A percentile compares a stretch with the other conserved stretches of the same genome.
Conservation (phyloP, 2,113 vertebrate species). For the Mesembrinibis cayennensis region DNA sequence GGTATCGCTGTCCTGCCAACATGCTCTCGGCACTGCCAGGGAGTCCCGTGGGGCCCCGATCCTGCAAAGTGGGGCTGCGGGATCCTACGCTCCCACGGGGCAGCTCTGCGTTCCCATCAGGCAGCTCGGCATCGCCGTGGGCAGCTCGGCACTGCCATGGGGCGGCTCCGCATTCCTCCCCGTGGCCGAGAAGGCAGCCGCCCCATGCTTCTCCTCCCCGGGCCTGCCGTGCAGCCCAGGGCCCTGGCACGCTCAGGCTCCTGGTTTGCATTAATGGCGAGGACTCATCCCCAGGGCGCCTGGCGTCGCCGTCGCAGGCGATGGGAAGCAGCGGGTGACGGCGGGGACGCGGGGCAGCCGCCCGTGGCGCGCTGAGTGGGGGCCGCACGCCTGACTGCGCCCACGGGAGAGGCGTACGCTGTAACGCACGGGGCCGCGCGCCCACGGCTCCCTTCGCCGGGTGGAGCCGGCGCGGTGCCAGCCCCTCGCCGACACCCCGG, state of each 20-base stretch:
- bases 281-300: neutral
- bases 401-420: neutral
- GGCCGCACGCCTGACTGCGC: neutral
- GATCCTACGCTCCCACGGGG: neutral
- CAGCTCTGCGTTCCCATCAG: neutral
- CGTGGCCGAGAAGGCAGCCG: neutral
- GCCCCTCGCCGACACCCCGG: accelerated
- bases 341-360: accelerated
- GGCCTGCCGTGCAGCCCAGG: neutral
- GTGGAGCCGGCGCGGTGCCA: accelerated
- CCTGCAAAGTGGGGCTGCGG: neutral
- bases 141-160: too few species aligned
- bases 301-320: too few species aligned
- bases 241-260: neutral
- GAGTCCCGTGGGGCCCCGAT: accelerated
- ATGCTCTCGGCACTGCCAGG: too few species aligned
- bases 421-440: accelerated
- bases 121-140: too few species aligned
- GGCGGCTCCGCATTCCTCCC: neutral
- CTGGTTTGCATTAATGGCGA: neutral
- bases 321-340: neutral
- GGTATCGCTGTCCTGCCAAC: neutral
- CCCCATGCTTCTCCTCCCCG: neutral
- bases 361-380: accelerated
- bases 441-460: neutral